Percentiles rank a stretch among this genome's conserved stretches.
These are phyloP conservation scores for Engystomops pustulosus DNA, from an alignment of 2,113 vertebrate species.

Conservation along the genomic window DNA sequence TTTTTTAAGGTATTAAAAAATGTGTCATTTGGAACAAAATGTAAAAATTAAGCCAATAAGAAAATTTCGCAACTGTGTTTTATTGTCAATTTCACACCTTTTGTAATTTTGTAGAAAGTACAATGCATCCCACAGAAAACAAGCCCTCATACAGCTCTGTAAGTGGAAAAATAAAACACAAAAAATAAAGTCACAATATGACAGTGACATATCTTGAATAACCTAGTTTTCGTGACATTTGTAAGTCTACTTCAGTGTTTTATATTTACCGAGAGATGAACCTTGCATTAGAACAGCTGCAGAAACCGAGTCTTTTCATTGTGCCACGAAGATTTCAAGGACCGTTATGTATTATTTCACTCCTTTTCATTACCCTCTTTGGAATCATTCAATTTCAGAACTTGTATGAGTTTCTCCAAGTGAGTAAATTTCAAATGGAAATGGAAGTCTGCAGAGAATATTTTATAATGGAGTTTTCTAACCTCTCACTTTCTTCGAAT, in stretches of 20 bases:
- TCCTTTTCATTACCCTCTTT: conserved; percentile 14
- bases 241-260: neutral
- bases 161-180: too few relatives aligned
- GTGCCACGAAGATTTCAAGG: neutral
- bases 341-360: neutral
- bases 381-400: conserved; percentile 30
- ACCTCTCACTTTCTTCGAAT: neutral
- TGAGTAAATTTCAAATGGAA: conserved; percentile 1
- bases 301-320: neutral
- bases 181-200: neutral
- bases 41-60: too few relatives aligned
- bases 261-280: neutral
- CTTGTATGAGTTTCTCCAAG: conserved; percentile 13
- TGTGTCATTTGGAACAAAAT: too few relatives aligned
- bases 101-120: too few relatives aligned
- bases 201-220: neutral
- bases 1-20: too few relatives aligned
- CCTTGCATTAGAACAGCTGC: neutral
- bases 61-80: too few relatives aligned
- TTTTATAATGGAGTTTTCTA: conserved; percentile 29
- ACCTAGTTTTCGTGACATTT: neutral
- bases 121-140: too few relatives aligned
- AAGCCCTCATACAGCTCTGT: too few relatives aligned
- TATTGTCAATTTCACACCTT: too few relatives aligned
- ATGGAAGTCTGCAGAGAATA: conserved; percentile 18